A percentile compares a stretch with the other conserved stretches of the same genome.
Conservation (phyloP, 2,797 vertebrate species). For the Mormyrops attenuatus region DNA sequence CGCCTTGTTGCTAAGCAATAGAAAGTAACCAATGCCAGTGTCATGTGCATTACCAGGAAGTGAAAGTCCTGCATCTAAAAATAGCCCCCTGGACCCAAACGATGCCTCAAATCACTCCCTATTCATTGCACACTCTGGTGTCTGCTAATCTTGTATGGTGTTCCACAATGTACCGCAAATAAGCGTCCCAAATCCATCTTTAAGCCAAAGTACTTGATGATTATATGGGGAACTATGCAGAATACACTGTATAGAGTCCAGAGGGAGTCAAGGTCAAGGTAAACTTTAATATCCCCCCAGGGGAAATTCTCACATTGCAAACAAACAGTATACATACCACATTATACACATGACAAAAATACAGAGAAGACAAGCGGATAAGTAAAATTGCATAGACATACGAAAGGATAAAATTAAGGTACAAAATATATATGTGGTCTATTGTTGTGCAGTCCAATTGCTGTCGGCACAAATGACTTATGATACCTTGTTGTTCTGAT, state of each 20-base stretch:
- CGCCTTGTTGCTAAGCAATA: slow-evolving; percentile 80
- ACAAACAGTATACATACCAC: too few relatives aligned
- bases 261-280: too few relatives aligned
- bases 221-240: neutral
- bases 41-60: neutral
- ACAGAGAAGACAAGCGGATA: too few relatives aligned
- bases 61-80: neutral
- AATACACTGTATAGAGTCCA: neutral
- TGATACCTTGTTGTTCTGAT: too few relatives aligned
- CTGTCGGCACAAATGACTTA: too few relatives aligned
- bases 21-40: neutral
- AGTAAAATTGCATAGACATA: too few relatives aligned
- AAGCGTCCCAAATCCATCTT: neutral
- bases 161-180: neutral
- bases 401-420: too few relatives aligned
- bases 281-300: too few relatives aligned
- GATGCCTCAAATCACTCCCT: neutral
- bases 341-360: too few relatives aligned
- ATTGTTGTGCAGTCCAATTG: too few relatives aligned
- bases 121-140: neutral
- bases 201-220: neutral
- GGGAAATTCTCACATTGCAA: too few relatives aligned
- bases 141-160: neutral
- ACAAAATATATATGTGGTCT: too few relatives aligned
- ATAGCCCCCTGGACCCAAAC: neutral